Percentiles rank a stretch among this genome's conserved stretches.
These are phyloP conservation scores for Cyclopterus lumpus DNA, from an alignment of 2,797 vertebrate genomes.

Conservation along the genomic window DNA sequence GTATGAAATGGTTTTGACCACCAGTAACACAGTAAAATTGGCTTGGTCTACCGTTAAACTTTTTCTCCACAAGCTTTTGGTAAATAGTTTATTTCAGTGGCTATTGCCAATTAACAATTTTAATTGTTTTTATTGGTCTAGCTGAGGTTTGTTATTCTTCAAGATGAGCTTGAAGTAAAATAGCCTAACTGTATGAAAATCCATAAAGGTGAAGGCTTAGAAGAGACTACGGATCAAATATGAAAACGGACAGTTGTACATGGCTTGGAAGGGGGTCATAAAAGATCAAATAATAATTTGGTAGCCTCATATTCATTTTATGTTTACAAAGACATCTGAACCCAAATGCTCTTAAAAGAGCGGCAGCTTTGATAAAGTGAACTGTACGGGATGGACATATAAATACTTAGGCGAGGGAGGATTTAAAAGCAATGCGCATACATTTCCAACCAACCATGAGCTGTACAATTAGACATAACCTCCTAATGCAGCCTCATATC, in stretches of 20 bases:
- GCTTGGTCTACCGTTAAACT: background rate
- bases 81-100: background rate
- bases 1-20: constrained; percentile 20
- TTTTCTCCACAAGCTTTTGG: constrained; percentile 7
- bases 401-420: background rate
- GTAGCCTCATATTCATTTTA: background rate
- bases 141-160: background rate
- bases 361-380: background rate
- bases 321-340: background rate
- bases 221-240: background rate
- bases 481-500: background rate
- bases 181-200: background rate
- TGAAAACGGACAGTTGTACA: background rate
- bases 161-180: background rate
- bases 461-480: background rate
- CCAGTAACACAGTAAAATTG: background rate
- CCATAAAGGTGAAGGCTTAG: background rate
- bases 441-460: constrained; percentile 9
- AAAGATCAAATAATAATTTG: background rate
- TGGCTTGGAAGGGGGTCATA: background rate
- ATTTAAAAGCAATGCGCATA: background rate
- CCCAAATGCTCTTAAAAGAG: background rate
- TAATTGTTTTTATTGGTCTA: background rate
- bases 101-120: background rate
- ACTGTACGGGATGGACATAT: background rate